Base-by-base conservation (phyloP, 2,113 vertebrate genomes). In the Strix aluco region DNA sequence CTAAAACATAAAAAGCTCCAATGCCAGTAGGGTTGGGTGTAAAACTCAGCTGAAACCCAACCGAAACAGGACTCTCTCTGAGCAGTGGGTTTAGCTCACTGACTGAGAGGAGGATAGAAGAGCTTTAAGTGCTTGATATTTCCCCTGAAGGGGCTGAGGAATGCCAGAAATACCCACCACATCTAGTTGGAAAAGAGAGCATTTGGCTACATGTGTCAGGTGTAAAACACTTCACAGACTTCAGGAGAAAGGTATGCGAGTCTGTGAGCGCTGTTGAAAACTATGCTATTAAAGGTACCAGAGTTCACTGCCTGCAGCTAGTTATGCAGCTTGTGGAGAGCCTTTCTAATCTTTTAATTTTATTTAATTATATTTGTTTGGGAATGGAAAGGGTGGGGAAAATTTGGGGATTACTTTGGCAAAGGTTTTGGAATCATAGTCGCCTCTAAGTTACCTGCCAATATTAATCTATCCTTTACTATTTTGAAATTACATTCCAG, bases 301-400 rank as follows among this genome's bases (percentile, higher is more conserved):
- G 86, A 66, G 90, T 92, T 88, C 94, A 97, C 83, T 90, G 97
- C 98, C 98, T 97, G 84, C 71, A 95, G 98, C 98, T 97, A 97
- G 83, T 97, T 97, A 75, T 23, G 34, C 94, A 94, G 96, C 96
- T 97, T 96, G 78, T 94, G 95, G 91, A 86, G 93, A 97, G 94
- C 69, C 92, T 95, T 97, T 98, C 96, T 97, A 95, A 98, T 98
- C 95, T 97, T 95, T 79, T 97, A 97, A 97, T 98, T 97, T 98
- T 94, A 85, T 88, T 69, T 97, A 98, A 97, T 97, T 98, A 95
- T 96, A 94, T 62, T 97, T 96, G 91, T 95, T 96, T 81, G 96
- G 16, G 2, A 87, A 73, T 96, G 62, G 66, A 85, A 92, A 92
- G 90, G 93, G 90, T 81, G 84, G 86, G 91, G 95, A 25, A 90